These are phyloP conservation scores for Pachyramphus minor DNA, from an alignment of 2,113 vertebrate genomes.

Conservation along the genomic window DNA sequence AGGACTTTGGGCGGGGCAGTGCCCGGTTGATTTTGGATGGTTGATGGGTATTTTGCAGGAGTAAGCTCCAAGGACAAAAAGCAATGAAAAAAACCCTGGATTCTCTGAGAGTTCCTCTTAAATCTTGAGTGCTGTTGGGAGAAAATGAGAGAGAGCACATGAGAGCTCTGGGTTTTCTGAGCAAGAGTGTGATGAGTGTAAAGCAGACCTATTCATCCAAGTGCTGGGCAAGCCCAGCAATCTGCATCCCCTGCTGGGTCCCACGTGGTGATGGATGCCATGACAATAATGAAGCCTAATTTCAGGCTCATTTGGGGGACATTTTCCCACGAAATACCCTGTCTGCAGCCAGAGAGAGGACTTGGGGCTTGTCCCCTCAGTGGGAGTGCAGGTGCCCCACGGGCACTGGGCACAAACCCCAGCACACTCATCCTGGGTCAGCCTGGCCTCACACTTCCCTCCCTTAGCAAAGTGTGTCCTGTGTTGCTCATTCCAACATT, in stretches of 20 bases:
- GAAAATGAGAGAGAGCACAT: rapidly evolving
- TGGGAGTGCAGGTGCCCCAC: rapidly evolving
- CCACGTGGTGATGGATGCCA: rapidly evolving
- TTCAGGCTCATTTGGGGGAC: rapidly evolving
- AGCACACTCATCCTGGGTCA: rapidly evolving
- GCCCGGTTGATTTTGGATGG: not conserved
- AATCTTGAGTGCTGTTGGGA: not conserved
- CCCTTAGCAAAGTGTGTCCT: rapidly evolving
- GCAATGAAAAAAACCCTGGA: rapidly evolving
- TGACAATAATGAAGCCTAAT: rapidly evolving
- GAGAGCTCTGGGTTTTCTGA: not conserved
- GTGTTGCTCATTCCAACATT: not conserved
- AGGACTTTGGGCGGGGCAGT: not conserved
- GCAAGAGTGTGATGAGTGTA: not conserved
- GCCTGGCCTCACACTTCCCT: not conserved
- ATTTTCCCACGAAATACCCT: rapidly evolving
- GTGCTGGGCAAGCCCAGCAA: not conserved
- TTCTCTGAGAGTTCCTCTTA: not conserved
- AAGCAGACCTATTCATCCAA: not conserved
- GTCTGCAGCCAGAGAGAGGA: not conserved
- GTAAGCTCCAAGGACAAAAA: not conserved
- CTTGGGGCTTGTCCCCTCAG: not conserved
- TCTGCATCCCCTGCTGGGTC: rapidly evolving
- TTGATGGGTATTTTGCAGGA: not conserved
- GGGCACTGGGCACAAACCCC: not conserved